Base-by-base conservation (phyloP, 1,140 invertebrate species). In the Lutraria rhynchaena region DNA sequence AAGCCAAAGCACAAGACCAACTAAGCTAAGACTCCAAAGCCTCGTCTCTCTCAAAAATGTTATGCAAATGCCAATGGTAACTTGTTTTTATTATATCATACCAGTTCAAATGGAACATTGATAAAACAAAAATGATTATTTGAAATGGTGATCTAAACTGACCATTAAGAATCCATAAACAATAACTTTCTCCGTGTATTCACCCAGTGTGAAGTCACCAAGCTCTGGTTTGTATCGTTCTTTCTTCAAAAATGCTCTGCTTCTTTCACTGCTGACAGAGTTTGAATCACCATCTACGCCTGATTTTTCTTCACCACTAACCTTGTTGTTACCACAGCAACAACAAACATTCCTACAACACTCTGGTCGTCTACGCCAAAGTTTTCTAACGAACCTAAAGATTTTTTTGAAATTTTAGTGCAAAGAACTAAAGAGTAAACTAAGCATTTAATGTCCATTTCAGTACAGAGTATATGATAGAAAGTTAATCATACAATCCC, bases 141-240 rank as follows among this genome's bases (percentile, higher is more conserved):
- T n/a, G n/a, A n/a, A n/a, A n/a, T n/a, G n/a, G n/a, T n/a, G n/a
- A 46, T 46, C 9, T 46, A 46, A 46, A 44, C 86, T 83, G 84
- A 93, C 92, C 91, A 93, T 91, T 24, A 93, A 80, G 82, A 92
- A 93, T 27, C 93, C 93, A 83, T 93, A 93, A 29, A 92, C 88
- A 1, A 93, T 91, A 27, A 93, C 88, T 85, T 93, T 93, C 82
- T 93, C 93, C 19, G 89, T 93, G 76, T 93, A 93, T 84, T 93
- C 93, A 13, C 86, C 86, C 0, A 92, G 84, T 0, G 92, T 91
- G 80, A 93, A 93, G 80, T 92, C 92, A 58, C 87, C 90, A 2
- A 91, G 87, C 4, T 69, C 29, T 4, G 91, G 91, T 84, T 93
- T 93, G 0, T 85, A 57, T 61, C 86, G 69, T 81, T 93, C 93